Evolutionary conservation across 2,888 invertebrate species (phyloP), one percentile per base, ranked within the genome.

Genomic region (Pachydiplax longipennis): DNA sequence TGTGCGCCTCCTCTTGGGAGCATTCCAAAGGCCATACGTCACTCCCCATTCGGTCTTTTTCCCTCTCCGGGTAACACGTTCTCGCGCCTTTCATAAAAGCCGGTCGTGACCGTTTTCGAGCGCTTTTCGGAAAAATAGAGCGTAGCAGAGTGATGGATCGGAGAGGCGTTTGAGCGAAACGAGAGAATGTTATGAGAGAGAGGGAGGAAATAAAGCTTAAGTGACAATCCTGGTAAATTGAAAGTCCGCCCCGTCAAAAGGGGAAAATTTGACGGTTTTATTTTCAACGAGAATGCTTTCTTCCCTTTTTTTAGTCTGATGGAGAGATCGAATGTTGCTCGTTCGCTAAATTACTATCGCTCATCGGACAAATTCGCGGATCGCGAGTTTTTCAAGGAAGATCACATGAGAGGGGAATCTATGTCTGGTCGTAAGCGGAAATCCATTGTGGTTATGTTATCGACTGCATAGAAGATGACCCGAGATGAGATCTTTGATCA

Each of bases 141-240:
- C 13, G 73, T 31, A 31, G 25, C n/a, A 5, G 25, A 73, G 73
- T 31, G 73, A 73, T 25, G 31, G 73, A 73, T 25, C 25, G 31
- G 73, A 25, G 73, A 73, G 73, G 31, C 25, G 12, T 73, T 73
- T 31, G 73, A 73, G 73, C 25, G 73, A 65, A 65, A 65, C 65
- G 65, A 31, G 73, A 15, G 73, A 73, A 31, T 73, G 73, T 31
- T 73, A 31, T 31, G 25, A 31, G 73, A n/a, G 25, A 22, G 31
- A 22, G 15, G 73, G 25, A 22, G 73, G 73, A 73, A 73, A 73
- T 73, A 31, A 73, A 73, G 73, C 73, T 31, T 73, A 73, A 73
- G 73, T 73, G 73, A 73, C 73, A 73, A 73, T 73, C 73, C 73
- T 73, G 73, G 73, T 73, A 73, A 73, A 73, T 73, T 73, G 73